Evolutionary conservation across 2,888 invertebrate species (phyloP).

Genomic region (Sarcophaga caerulescens): DNA sequence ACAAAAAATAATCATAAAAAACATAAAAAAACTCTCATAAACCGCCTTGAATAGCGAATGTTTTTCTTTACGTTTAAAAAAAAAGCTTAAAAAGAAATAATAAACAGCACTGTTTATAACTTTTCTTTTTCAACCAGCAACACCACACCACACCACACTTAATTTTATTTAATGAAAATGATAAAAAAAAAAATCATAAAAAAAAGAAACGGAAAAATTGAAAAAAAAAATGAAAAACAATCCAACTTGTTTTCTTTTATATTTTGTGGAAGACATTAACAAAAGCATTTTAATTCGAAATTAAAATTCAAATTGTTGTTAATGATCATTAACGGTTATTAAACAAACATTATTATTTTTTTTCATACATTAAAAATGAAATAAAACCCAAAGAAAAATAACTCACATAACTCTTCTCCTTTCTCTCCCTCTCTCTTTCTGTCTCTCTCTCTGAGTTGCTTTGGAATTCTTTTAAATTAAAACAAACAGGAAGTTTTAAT

Average conservation of each 20-base stretch:
- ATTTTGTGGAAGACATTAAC: background rate
- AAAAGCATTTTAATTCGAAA: background rate
- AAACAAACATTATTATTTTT: background rate
- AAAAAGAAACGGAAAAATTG: background rate
- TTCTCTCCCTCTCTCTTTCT: background rate
- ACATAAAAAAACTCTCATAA: background rate
- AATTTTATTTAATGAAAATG: too few relatives aligned
- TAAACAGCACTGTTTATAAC: background rate
- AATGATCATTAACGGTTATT: background rate
- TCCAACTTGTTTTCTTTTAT: background rate
- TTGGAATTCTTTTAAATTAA: too few relatives aligned
- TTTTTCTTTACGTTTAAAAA: background rate
- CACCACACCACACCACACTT: background rate
- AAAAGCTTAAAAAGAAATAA: background rate
- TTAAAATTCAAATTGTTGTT: background rate
- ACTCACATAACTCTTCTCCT: background rate
- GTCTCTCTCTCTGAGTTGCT: background rate
- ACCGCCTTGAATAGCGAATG: background rate
- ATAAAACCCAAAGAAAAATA: too few relatives aligned
- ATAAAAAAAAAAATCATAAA: background rate
- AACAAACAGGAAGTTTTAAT: constrained; percentile 62
- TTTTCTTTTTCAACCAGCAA: background rate
- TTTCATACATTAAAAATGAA: background rate
- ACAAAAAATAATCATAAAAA: background rate
- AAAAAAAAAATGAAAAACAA: background rate